Evolutionary conservation across 2,888 invertebrate species (phyloP), one percentile per base, ranked within the genome.

Genomic region (Drosophila neonasuta): DNA sequence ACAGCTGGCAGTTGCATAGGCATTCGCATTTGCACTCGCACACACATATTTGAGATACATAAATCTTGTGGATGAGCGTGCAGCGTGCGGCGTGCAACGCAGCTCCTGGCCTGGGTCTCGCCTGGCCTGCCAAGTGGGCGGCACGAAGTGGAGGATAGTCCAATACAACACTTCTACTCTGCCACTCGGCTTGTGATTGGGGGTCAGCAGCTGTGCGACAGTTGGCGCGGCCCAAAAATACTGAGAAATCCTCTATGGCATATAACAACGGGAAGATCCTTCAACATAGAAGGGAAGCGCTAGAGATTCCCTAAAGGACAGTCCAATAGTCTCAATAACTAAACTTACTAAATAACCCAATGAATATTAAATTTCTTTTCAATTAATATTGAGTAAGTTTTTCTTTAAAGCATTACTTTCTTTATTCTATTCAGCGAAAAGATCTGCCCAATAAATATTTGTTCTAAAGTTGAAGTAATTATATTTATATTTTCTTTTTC

Each of bases 21-120:
- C 83, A 85, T 81, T 82, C 69, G 83, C 51, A 80, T 80, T 86
- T 65, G 52, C 75, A 67, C 78, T 79, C 49, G 73, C 60, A 70
- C 76, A 46, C 60, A 76, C 75, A 84, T 88, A 88, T 88, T 86
- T 86, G 77, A 68, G 74, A 83, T 85, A 76, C 87, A 88, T 88
- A 87, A 86, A 82, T 85, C 86, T 87, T 86, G 72, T 73, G 87
- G 85, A 71, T 76, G 73, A 78, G 80, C 77, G 73, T 76, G 77
- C 79, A 63, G 68, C 68, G 59, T 51, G 51, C 57, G 57, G 60
- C 76, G 71, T 66, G 48, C 57, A 41, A 45, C 51, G 42, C 48
- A 39, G 36, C 46, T 48, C 24, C 59, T 24, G 50, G 51, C 20
- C 30, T 51, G 60, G 24, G 24, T 24, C 24, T 24, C 5, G 24